Evolutionary conservation across 2,797 vertebrate genomes (phyloP).

Genomic region (Nyctalus aviator): DNA sequence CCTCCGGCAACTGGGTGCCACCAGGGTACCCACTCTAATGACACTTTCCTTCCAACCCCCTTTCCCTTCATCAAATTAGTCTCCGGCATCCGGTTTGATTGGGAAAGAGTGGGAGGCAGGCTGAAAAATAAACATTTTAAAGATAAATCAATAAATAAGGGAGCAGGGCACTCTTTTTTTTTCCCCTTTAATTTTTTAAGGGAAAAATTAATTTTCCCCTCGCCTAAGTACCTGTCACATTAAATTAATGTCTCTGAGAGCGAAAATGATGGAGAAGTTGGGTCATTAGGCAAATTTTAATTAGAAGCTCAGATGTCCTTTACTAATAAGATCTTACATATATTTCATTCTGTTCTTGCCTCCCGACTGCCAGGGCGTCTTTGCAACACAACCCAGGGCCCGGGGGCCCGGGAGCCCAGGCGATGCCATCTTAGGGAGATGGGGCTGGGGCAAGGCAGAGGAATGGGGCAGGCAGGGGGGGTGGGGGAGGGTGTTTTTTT

Average conservation of each 20-base stretch:
- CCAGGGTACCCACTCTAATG: not conserved
- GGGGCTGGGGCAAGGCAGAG: not conserved
- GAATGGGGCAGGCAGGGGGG: not conserved
- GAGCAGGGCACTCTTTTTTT: constrained; percentile 73
- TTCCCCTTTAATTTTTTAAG: constrained; percentile 85
- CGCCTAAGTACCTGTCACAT: constrained; percentile 87
- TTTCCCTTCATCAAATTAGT: not conserved
- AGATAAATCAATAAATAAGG: constrained; percentile 73
- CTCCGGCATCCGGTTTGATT: constrained; percentile 16
- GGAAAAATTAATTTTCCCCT: constrained; percentile 87
- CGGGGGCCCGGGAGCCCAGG: not conserved
- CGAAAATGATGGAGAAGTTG: constrained; percentile 87
- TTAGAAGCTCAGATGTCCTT: constrained; percentile 89
- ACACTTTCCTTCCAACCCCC: not conserved
- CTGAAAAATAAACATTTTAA: constrained; percentile 67
- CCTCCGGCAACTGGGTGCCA: not conserved
- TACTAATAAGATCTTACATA: constrained; percentile 86
- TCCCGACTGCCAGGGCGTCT: constrained; percentile 29
- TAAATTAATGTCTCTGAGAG: constrained; percentile 86
- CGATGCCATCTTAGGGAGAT: not conserved
- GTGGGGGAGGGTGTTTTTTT: not conserved
- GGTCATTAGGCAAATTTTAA: constrained; percentile 91
- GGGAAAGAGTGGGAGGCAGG: constrained; percentile 42
- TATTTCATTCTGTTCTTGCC: constrained; percentile 80
- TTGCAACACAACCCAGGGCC: not conserved